phyloP scores from a whole-genome alignment of 1,140 invertebrate genomes.

The Popillia japonica region DNA sequence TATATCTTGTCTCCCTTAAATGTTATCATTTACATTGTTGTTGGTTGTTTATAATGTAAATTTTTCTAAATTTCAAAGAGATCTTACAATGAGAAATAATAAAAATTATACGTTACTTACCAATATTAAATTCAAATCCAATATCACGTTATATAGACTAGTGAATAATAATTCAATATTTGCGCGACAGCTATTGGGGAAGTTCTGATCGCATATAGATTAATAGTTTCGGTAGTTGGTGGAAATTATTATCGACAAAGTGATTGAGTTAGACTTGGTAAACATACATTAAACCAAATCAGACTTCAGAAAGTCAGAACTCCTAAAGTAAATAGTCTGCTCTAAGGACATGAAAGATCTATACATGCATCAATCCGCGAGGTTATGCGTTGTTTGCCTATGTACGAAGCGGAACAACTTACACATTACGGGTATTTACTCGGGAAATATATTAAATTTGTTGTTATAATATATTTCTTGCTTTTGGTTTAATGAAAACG shows the following conservation, averaged over 20 bases:
- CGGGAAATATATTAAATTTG: too few species aligned
- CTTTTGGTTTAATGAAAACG: too few species aligned
- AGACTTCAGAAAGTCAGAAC: constrained; percentile 40
- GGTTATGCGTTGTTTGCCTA: neutral
- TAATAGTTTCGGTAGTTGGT: constrained; percentile 18
- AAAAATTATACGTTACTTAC: too few species aligned
- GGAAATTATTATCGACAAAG: constrained; percentile 21
- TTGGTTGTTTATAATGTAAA: too few species aligned
- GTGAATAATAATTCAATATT: constrained; percentile 27
- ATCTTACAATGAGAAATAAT: too few species aligned
- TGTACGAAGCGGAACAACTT: neutral
- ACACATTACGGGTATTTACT: neutral
- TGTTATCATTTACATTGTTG: too few species aligned
- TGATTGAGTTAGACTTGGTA: constrained; percentile 26
- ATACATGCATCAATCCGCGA: constrained; percentile 10
- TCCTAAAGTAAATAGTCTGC: constrained; percentile 37
- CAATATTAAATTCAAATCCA: too few species aligned
- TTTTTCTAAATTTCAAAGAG: too few species aligned
- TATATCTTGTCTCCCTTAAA: too few species aligned
- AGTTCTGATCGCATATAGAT: constrained; percentile 33
- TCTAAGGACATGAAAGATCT: constrained; percentile 37
- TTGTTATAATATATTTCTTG: too few species aligned
- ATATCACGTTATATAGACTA: too few species aligned
- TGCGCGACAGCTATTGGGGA: constrained; percentile 13
- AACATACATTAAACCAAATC: constrained; percentile 38